Conservation (phyloP, 2,113 vertebrate genomes). For the Ptychochromis oligacanthus region DNA sequence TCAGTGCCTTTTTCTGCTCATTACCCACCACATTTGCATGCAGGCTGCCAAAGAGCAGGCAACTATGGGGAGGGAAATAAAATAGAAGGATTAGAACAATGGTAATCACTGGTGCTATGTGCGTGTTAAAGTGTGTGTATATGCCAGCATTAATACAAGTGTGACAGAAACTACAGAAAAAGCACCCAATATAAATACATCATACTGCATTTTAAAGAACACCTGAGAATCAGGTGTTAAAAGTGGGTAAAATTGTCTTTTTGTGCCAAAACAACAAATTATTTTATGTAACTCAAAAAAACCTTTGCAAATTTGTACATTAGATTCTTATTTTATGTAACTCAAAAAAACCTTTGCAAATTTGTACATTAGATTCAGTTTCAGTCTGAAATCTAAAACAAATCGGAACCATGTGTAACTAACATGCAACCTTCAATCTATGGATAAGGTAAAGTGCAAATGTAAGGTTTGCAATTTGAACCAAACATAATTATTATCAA, state of each 20-base stretch:
- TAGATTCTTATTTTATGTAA: constrained; percentile 19
- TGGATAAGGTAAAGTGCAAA: constrained; percentile 10
- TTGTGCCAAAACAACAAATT: constrained; percentile 45
- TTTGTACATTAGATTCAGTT: neutral
- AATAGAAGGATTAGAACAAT: constrained; percentile 82
- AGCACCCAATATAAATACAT: constrained; percentile 41
- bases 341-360: constrained; percentile 12
- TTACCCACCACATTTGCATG: constrained; percentile 82
- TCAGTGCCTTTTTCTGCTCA: constrained; percentile 76
- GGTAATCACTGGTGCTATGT: constrained; percentile 68
- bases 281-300: constrained; percentile 37
- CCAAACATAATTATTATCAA: constrained; percentile 15
- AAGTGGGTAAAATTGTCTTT: constrained; percentile 26
- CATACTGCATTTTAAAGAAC: constrained; percentile 37
- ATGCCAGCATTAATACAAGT: constrained; percentile 20
- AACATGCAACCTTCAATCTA: constrained; percentile 2
- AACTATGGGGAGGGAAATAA: constrained; percentile 75
- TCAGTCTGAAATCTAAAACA: constrained; percentile 15
- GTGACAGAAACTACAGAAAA: constrained; percentile 46
- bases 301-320: neutral
- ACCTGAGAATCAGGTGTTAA: constrained; percentile 29
- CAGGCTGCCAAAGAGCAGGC: constrained; percentile 76
- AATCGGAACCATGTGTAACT: neutral
- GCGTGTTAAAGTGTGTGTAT: constrained; percentile 26
- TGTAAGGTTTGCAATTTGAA: constrained; percentile 16